These are phyloP conservation scores for Lepus europaeus DNA, from an alignment of 2,113 vertebrate species.

Conservation along the genomic window DNA sequence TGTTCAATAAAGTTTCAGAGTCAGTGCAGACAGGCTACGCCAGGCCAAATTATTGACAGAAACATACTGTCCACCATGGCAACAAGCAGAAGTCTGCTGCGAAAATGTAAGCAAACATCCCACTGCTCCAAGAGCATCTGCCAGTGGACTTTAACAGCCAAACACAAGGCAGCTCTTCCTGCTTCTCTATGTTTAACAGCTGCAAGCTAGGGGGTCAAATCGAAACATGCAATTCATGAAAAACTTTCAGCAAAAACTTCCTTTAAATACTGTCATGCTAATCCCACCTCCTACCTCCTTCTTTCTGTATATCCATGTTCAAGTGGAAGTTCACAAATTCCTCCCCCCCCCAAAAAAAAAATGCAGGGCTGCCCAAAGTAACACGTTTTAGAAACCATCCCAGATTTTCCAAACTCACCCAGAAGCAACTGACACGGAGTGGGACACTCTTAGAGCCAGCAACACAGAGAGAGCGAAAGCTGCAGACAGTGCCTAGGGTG, in stretches of 20 bases:
- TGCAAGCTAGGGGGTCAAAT: constrained; percentile 70
- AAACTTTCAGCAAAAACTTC: constrained; percentile 58
- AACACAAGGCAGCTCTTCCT: constrained; percentile 77
- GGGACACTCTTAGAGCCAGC: neutral
- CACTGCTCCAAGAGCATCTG: constrained; percentile 84
- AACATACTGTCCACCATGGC: constrained; percentile 89
- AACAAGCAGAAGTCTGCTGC: constrained; percentile 88
- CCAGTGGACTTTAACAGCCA: constrained; percentile 86
- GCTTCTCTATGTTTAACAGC: constrained; percentile 76
- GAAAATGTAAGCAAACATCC: constrained; percentile 90
- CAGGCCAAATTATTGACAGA: constrained; percentile 91
- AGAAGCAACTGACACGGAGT: constrained; percentile 47
- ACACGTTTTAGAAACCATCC: constrained; percentile 38
- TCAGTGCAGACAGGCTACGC: constrained; percentile 83
- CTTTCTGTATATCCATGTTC: neutral
- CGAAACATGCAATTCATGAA: constrained; percentile 73
- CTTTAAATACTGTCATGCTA: constrained; percentile 38
- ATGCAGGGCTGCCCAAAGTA: neutral
- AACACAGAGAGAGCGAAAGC: neutral
- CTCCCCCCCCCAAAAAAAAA: neutral
- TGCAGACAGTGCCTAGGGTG: neutral
- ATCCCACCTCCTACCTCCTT: neutral
- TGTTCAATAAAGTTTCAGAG: constrained; percentile 88
- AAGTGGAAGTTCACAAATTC: constrained; percentile 14
- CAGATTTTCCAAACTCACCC: constrained; percentile 66